Evolutionary conservation across 2,888 invertebrate genomes (phyloP).

Genomic region (Ornithoptera alexandrae): DNA sequence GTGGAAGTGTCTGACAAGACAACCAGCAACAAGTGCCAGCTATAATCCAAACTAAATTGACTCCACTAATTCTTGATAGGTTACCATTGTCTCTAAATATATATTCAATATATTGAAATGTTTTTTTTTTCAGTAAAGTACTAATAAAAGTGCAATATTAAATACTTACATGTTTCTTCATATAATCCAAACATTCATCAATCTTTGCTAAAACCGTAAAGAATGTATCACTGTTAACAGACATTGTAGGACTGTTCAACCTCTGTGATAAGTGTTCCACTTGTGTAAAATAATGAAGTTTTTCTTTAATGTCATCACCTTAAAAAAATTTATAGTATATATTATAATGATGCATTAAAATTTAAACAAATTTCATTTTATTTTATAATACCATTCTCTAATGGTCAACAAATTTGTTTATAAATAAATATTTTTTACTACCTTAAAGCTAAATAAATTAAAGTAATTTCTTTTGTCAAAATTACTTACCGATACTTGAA

Average conservation of each 20-base stretch:
- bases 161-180: slow-evolving; percentile 85
- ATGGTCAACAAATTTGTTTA: no score
- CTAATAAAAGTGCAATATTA: not conserved
- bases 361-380: no score
- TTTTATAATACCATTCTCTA: no score
- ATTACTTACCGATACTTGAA: slow-evolving; percentile 83
- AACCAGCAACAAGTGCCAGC: no score
- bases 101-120: no score
- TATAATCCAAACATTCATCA: slow-evolving; percentile 92
- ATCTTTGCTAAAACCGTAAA: slow-evolving; percentile 89
- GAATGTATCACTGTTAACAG: slow-evolving; percentile 91
- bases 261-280: slow-evolving; percentile 90
- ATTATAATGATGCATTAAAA: not conserved
- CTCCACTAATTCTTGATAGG: no score
- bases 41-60: no score
- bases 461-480: not conserved
- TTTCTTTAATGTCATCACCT: slow-evolving; percentile 86
- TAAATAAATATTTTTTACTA: no score
- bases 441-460: no score
- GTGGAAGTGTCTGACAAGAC: no score
- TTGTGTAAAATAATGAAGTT: slow-evolving; percentile 91
- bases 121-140: no score
- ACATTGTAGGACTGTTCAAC: slow-evolving; percentile 88
- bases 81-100: no score
- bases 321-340: slow-evolving; percentile 16